Conservation (phyloP, 2,888 invertebrate species). For the Aporophyla nigra region DNA sequence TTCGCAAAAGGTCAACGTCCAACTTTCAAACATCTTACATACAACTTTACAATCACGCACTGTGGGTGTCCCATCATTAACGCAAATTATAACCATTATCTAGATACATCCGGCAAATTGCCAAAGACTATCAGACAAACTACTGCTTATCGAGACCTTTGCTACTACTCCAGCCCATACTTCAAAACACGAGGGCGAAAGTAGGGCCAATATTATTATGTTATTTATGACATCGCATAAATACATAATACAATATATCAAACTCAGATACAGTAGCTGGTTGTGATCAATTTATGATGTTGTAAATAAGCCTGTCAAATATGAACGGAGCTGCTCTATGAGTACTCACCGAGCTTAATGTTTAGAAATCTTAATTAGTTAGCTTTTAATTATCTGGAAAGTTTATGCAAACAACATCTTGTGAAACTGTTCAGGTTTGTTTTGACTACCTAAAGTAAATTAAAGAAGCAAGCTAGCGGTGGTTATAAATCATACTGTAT, state of each 20-base stretch:
- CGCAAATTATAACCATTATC: constrained; percentile 76
- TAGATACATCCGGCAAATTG: constrained; percentile 85
- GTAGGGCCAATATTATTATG: constrained; percentile 75
- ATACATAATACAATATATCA: constrained; percentile 71
- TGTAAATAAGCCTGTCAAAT: constrained; percentile 67
- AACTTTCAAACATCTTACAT: constrained; percentile 54
- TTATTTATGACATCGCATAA: constrained; percentile 74
- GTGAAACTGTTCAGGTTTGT: constrained; percentile 42
- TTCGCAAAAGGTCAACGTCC: constrained; percentile 69
- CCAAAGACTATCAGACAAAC: constrained; percentile 80
- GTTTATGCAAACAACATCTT: constrained; percentile 45
- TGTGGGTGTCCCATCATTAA: constrained; percentile 71
- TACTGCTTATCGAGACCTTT: constrained; percentile 84
- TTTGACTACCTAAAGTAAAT: constrained; percentile 25
- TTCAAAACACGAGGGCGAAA: constrained; percentile 79
- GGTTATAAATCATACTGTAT: constrained; percentile 21
- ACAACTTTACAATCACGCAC: constrained; percentile 42
- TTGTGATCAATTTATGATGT: constrained; percentile 69
- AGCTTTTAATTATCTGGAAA: constrained; percentile 54
- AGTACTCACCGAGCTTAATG: constrained; percentile 51
- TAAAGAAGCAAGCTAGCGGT: neutral
- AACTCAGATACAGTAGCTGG: constrained; percentile 69
- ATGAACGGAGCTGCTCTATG: constrained; percentile 46
- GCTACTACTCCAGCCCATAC: constrained; percentile 73
- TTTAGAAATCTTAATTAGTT: constrained; percentile 62